These are phyloP conservation scores for Orthonyx spaldingii DNA, from an alignment of 2,113 vertebrate genomes.

Conservation along the genomic window DNA sequence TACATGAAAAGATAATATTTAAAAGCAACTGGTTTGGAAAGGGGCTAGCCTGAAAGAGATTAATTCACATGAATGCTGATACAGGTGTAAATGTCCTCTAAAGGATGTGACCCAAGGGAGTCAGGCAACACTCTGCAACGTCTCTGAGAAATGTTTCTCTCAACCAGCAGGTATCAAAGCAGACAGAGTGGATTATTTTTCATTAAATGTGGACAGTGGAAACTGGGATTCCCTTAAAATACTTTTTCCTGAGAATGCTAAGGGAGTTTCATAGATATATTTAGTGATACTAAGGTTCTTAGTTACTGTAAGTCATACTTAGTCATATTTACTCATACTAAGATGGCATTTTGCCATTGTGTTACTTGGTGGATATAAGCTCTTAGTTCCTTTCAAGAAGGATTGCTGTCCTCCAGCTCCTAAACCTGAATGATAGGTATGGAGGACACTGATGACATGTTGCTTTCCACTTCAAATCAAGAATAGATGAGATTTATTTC, in stretches of 20 bases:
- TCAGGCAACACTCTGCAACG: not conserved
- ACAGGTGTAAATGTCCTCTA: no score
- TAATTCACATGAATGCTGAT: no score
- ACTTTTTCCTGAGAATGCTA: not conserved
- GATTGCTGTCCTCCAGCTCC: not conserved
- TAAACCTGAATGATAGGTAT: not conserved
- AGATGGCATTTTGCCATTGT: not conserved
- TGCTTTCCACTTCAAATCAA: not conserved
- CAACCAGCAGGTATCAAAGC: not conserved
- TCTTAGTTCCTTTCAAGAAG: not conserved
- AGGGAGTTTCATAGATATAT: not conserved
- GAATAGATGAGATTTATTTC: not conserved
- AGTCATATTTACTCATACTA: not conserved
- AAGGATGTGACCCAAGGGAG: not conserved
- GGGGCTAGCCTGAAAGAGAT: no score
- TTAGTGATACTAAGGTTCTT: not conserved
- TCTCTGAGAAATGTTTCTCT: not conserved
- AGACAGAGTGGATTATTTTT: not conserved
- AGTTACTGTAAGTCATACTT: not conserved
- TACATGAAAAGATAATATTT: no score
- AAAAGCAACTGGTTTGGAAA: no score
- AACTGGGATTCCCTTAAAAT: not conserved
- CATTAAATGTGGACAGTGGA: not conserved
- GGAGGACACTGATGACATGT: not conserved
- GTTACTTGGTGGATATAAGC: accelerated